phyloP scores from a whole-genome alignment of 2,113 vertebrate genomes.

The Genyomyrus donnyi region DNA sequence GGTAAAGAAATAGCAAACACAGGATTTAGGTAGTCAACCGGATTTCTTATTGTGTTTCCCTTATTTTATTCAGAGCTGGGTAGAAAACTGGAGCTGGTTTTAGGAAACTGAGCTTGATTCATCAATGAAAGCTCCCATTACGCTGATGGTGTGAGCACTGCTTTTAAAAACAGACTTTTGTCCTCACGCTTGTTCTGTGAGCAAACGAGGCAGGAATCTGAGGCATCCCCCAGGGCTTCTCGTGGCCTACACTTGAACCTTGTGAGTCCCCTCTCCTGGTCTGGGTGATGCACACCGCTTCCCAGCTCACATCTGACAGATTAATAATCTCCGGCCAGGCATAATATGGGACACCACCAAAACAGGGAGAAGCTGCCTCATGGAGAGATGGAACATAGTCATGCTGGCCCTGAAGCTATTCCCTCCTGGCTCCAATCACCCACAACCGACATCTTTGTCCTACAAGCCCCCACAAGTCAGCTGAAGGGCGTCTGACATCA shows the following conservation, averaged over 20 bases:
- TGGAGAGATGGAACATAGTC: not conserved
- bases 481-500: constrained; percentile 6
- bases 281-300: not conserved
- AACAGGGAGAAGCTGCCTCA: not conserved
- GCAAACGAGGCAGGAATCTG: not conserved
- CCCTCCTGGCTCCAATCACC: not conserved
- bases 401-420: not conserved
- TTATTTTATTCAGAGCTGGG: not conserved
- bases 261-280: not conserved
- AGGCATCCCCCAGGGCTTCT: not conserved
- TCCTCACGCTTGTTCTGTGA: not conserved
- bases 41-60: not conserved
- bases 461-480: not conserved
- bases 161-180: not conserved
- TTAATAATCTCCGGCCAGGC: not conserved
- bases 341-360: not conserved
- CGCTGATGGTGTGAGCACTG: not conserved
- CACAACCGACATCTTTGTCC: constrained; percentile 10
- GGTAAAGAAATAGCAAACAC: not conserved
- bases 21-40: not conserved
- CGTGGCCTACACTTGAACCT: not conserved
- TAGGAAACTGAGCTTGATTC: not conserved
- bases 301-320: not conserved
- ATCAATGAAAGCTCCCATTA: not conserved
- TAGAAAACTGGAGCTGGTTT: not conserved